Conservation (phyloP, 2,888 invertebrate species). For the Ochropleura leucogaster region DNA sequence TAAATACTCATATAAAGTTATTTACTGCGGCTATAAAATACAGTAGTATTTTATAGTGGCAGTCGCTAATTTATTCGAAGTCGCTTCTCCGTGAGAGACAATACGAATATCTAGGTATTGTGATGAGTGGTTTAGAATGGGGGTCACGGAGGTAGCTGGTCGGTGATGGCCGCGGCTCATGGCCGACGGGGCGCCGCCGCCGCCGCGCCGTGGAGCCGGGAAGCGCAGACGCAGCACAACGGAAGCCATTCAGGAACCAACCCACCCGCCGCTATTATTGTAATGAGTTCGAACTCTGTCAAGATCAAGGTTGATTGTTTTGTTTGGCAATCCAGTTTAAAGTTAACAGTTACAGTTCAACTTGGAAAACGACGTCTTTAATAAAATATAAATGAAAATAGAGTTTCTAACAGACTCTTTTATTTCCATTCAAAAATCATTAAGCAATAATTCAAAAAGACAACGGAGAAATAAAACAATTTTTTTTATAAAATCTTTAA, state of each 20-base stretch:
- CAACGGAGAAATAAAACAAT: constrained; percentile 10
- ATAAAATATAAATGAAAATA: not conserved
- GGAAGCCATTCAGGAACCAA: constrained; percentile 79
- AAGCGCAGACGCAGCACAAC: constrained; percentile 80
- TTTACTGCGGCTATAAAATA: constrained; percentile 54
- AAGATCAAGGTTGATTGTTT: constrained; percentile 77
- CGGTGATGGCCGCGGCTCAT: constrained; percentile 81
- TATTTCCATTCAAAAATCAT: not conserved
- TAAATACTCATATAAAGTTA: constrained; percentile 44
- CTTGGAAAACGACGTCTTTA: not conserved
- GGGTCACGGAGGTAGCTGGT: constrained; percentile 84
- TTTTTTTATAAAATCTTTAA: constrained; percentile 25
- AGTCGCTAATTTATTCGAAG: constrained; percentile 55
- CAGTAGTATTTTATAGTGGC: constrained; percentile 50
- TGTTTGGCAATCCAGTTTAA: constrained; percentile 20
- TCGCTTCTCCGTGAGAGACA: constrained; percentile 51
- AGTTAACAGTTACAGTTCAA: not conserved
- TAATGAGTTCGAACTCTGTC: constrained; percentile 71
- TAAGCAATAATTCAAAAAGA: not conserved
- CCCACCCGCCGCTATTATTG: constrained; percentile 73
- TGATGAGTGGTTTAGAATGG: constrained; percentile 73
- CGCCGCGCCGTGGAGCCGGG: constrained; percentile 76
- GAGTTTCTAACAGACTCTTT: not conserved
- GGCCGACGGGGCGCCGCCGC: constrained; percentile 72
- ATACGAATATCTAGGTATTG: constrained; percentile 62